Evolutionary conservation across 2,888 invertebrate genomes (phyloP), one percentile per base, ranked within the genome.

Genomic region (Zelleria hepariella): DNA sequence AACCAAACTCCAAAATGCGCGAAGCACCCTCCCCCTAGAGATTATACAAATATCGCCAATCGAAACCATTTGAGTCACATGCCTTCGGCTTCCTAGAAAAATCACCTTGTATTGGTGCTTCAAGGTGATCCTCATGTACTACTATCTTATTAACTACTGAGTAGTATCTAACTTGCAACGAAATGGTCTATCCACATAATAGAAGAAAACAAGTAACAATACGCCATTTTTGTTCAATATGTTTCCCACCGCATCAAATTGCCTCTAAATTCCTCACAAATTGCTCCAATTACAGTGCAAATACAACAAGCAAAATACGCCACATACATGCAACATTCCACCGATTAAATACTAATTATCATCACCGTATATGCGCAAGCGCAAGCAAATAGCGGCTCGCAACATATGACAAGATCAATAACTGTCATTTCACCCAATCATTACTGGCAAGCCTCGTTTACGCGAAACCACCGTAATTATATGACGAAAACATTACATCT

Each of bases 381-480:
- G 72, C 76, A 69, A 73, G 71, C 73, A 76, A 78, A 73, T 74
- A 75, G 68, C 69, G 59, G 63, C 60, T 64, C 78, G 78, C 75
- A 71, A 65, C 74, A 78, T 80, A 81, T 76, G 72, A 79, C 78
- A 78, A 76, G 85, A 86, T 86, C 83, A 85, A 86, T 86, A 83
- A 80, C 83, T 86, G 85, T 86, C 86, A 84, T 80, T 84, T 78
- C 74, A 65, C 68, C 77, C 78, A 80, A 85, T 84, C 82, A 81
- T 82, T 77, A 80, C 82, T 81, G 77, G 74, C 78, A 78, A 78
- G 81, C 86, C 86, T 82, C 86, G 82, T 83, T 87, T 85, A 78
- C 83, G 77, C 85, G 72, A 75, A 76, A 73, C 74, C 70, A 70
- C 73, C 73, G 77, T 86, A 88, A 87, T 87, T 87, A 82, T 51